Conservation (phyloP, 1,140 invertebrate genomes). For the Reticulitermes speratus region DNA sequence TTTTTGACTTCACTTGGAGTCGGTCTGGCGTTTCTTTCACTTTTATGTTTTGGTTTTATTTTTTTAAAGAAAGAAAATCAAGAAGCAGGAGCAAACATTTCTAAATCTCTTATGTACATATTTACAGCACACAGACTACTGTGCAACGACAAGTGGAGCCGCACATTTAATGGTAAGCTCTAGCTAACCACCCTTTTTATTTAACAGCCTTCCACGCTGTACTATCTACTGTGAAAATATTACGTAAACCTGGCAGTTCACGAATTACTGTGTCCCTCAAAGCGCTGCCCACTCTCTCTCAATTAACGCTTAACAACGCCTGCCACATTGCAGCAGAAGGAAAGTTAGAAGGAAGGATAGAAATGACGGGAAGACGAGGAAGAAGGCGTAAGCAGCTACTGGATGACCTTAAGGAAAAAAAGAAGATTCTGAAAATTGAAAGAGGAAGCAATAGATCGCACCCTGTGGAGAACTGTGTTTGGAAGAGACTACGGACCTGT, state of each 20-base stretch:
- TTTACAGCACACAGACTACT: neutral
- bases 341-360: no score
- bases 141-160: neutral
- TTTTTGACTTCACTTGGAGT: constrained; percentile 16
- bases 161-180: neutral
- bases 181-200: neutral
- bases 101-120: constrained; percentile 7
- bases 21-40: constrained; percentile 11
- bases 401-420: no score
- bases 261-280: neutral
- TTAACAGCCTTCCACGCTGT: neutral
- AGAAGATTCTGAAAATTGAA: no score
- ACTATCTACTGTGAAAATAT: constrained; percentile 17
- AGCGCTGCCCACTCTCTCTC: neutral
- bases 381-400: no score
- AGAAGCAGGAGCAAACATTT: neutral
- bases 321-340: no score
- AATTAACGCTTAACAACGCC: no score
- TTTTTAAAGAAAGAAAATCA: constrained; percentile 1
- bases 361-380: no score
- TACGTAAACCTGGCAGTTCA: neutral
- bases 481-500: no score
- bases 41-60: neutral
- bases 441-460: no score
- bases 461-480: no score